Base-by-base conservation (phyloP, 1,140 invertebrate genomes). In the Drosophila pseudoobscura region DNA sequence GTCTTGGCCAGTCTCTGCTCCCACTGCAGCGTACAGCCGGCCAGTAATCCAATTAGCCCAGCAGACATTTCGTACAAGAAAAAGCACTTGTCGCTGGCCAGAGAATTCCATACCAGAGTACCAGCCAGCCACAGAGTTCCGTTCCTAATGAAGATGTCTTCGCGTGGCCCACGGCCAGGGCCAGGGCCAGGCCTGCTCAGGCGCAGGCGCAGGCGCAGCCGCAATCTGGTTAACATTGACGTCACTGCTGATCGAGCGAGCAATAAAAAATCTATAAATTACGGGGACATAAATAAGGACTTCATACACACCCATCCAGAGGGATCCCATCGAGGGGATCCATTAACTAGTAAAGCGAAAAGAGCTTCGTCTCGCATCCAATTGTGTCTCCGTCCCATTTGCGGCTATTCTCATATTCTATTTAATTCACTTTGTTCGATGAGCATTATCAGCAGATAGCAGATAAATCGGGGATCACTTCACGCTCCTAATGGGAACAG, bases 341-440 rank as follows among this genome's bases (percentile, higher is more conserved):
- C 11, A 22, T 44, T 64, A 51, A 50, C 15, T 20, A 22, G 4
- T 5, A 5, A 63, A 7, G 24, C 39, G 15, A n/a, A n/a, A 35
- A 35, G 31, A 17, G 35, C 11, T 9, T 9, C 9, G 31, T 15
- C 4, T 31, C 24, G 24, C 24, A 26, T 26, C n/a, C 9, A 47
- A 55, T 47, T 55, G 44, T 68, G 44, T 41, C 20, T 26, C 45
- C 43, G 35, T 64, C 66, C 58, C 56, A 65, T 75, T 60, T 61
- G 73, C 62, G 72, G 72, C 56, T 85, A 87, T 78, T 89, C 85
- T 76, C 79, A 75, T 78, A 80, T 84, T 87, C 85, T 90, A 91
- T 91, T 91, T 89, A 90, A 91, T 91, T 91, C 89, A 91, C 89
- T 91, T 91, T 91, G 89, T 91, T 91, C 89, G 89, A 78, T 91